phyloP scores from a whole-genome alignment of 2,113 vertebrate species.

The Pantherophis guttatus region DNA sequence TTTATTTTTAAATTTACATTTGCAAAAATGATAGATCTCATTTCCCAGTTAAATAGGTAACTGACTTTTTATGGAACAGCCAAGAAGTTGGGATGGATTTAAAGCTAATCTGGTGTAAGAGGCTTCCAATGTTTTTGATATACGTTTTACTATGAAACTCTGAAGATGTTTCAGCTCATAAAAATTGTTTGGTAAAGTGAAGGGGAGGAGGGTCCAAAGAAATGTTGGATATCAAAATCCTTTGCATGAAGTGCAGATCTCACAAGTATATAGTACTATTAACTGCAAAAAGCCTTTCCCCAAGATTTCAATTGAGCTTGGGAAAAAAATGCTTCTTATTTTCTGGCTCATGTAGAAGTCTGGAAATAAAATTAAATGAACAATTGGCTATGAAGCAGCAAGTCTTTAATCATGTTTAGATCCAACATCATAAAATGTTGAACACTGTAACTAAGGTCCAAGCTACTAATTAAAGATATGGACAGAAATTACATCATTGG shows the following conservation, averaged over 20 bases:
- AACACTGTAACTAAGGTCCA: not conserved
- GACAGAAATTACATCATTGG: not conserved
- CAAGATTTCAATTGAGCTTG: not conserved
- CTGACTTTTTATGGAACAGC: too few relatives aligned
- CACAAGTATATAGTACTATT: not conserved
- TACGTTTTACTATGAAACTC: not conserved
- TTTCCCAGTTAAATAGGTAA: not conserved
- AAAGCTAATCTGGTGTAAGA: not conserved
- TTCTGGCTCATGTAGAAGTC: not conserved
- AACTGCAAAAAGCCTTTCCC: not conserved
- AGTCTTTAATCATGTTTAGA: not conserved
- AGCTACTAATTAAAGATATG: not conserved
- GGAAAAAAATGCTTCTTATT: not conserved
- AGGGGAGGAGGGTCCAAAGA: not conserved
- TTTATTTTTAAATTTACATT: not conserved
- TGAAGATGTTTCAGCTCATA: not conserved
- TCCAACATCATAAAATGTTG: not conserved
- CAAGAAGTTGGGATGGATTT: not conserved
- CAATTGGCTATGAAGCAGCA: not conserved
- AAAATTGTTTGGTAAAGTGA: not conserved
- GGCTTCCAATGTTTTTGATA: not conserved
- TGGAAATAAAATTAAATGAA: not conserved
- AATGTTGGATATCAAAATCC: not conserved
- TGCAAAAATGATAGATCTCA: accelerated
- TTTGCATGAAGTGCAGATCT: not conserved